These are phyloP conservation scores for Notamacropus eugenii DNA, from an alignment of 2,797 vertebrate genomes.

Conservation along the genomic window DNA sequence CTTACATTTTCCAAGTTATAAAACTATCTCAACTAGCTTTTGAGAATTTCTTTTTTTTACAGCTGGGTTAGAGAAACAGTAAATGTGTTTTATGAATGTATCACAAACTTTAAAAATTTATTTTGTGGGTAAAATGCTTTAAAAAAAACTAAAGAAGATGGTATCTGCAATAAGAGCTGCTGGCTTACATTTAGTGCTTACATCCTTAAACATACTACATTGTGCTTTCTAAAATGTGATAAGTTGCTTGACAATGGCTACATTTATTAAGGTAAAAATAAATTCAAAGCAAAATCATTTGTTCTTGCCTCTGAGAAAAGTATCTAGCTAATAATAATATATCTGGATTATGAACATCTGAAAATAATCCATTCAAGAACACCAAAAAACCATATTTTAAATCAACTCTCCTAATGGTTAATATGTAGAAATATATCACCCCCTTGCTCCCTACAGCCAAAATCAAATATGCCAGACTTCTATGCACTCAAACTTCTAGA, in stretches of 20 bases:
- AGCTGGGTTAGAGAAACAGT: neutral
- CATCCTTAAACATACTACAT: neutral
- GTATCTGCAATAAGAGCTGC: neutral
- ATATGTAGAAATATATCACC: neutral
- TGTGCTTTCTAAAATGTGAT: neutral
- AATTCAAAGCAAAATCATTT: neutral
- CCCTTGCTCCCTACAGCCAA: neutral
- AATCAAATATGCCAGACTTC: neutral
- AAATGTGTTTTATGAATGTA: neutral
- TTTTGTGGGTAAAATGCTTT: neutral
- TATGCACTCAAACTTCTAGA: neutral
- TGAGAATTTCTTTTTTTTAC: neutral
- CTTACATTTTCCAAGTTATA: neutral
- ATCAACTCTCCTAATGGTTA: neutral
- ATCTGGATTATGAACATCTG: neutral
- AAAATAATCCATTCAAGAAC: neutral
- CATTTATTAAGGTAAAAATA: neutral
- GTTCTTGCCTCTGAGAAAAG: neutral
- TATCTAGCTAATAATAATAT: neutral
- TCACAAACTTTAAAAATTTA: neutral
- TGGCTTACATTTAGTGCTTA: neutral
- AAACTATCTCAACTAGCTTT: neutral
- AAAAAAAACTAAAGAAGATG: neutral
- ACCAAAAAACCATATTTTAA: neutral
- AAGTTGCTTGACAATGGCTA: neutral